These are phyloP conservation scores for Scaptomyza montana DNA, from an alignment of 1,140 invertebrate genomes.

Conservation along the genomic window DNA sequence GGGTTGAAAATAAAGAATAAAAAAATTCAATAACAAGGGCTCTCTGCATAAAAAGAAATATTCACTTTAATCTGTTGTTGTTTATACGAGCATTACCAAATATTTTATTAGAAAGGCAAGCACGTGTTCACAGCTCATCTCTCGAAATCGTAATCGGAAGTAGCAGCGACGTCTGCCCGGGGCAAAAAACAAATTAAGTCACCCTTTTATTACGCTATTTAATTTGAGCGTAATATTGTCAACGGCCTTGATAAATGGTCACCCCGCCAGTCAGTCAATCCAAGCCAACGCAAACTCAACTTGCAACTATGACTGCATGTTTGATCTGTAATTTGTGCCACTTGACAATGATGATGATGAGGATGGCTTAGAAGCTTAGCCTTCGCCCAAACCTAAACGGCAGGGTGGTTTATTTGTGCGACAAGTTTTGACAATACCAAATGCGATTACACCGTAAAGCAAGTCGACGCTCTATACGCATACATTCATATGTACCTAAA, in stretches of 20 bases:
- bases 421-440: conserved; percentile 40
- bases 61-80: background rate
- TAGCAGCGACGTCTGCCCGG: conserved; percentile 36
- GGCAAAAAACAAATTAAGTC: conserved; percentile 63
- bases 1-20: conserved; percentile 28
- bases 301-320: conserved; percentile 43
- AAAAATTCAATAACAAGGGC: conserved; percentile 45
- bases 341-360: conserved; percentile 34
- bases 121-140: conserved; percentile 57
- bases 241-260: conserved; percentile 51
- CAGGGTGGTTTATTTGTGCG: conserved; percentile 58
- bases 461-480: background rate
- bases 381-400: conserved; percentile 14
- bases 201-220: conserved; percentile 66
- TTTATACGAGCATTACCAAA: conserved; percentile 5
- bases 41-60: conserved; percentile 29
- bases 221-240: conserved; percentile 63
- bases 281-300: background rate
- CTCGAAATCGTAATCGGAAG: conserved; percentile 37
- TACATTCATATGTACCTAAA: background rate
- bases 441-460: conserved; percentile 45
- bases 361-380: conserved; percentile 12
- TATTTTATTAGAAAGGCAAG: conserved; percentile 53
- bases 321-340: conserved; percentile 51
- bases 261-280: background rate